phyloP scores from a whole-genome alignment of 2,113 vertebrate species.

The Zapornia atra region DNA sequence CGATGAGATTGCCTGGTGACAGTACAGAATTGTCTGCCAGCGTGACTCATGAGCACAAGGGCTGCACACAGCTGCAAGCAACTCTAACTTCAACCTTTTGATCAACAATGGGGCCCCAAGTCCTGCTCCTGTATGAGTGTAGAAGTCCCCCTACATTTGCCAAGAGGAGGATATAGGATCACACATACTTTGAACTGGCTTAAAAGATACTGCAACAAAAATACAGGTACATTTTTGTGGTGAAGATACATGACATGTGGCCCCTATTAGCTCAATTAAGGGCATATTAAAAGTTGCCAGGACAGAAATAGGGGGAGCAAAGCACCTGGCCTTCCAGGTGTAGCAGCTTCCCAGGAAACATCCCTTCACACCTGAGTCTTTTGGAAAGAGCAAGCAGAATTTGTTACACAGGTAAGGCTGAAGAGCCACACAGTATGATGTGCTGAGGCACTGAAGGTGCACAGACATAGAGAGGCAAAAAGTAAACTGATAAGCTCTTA shows the following conservation, averaged over 20 bases:
- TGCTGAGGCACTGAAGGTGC: conserved; percentile 31
- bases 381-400: not conserved
- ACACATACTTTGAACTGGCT: not conserved
- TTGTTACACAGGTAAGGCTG: not conserved
- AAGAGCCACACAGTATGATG: not conserved
- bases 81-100: not conserved
- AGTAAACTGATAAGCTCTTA: not conserved
- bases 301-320: not conserved
- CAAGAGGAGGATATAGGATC: not conserved
- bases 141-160: not conserved
- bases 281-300: not conserved
- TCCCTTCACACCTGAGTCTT: not conserved
- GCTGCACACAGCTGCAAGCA: not conserved
- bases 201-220: not conserved
- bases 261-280: not conserved
- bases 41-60: not conserved
- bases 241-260: not conserved
- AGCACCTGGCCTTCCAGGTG: not conserved
- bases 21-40: not conserved
- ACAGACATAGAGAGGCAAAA: not conserved
- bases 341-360: not conserved
- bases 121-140: not conserved
- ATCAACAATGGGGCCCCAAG: not conserved
- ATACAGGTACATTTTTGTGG: not conserved
- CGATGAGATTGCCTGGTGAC: not conserved